Percentiles rank a stretch among this genome's conserved stretches.
These are phyloP conservation scores for Bolborhynchus lineola DNA, from an alignment of 2,113 vertebrate genomes.

Conservation along the genomic window DNA sequence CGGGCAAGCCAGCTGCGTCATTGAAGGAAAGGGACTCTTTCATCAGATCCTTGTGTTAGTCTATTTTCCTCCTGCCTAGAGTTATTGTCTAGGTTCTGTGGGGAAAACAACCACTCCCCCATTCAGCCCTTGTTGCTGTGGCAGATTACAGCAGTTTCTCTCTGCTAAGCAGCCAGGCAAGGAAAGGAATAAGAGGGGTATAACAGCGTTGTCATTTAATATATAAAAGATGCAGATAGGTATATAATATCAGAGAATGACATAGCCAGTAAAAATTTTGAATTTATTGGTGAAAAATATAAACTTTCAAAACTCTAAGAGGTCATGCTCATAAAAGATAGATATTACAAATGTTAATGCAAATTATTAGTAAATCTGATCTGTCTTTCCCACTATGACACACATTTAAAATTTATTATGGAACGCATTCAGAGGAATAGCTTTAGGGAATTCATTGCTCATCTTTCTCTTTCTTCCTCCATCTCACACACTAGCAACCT, in stretches of 20 bases:
- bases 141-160: slow-evolving; percentile 20
- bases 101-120: background rate
- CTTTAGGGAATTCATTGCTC: slow-evolving; percentile 63
- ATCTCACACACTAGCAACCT: slow-evolving; percentile 60
- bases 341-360: slow-evolving; percentile 53
- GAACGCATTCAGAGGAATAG: slow-evolving; percentile 49
- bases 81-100: slow-evolving; percentile 38
- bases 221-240: slow-evolving; percentile 11
- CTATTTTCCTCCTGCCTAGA: slow-evolving; percentile 24
- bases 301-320: slow-evolving; percentile 29
- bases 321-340: slow-evolving; percentile 14
- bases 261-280: background rate
- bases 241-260: background rate
- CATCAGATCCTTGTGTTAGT: slow-evolving; percentile 19
- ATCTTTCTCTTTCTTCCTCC: slow-evolving; percentile 59
- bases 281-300: background rate
- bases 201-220: background rate
- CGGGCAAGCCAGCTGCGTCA: background rate
- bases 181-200: background rate
- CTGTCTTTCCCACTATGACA: slow-evolving; percentile 12
- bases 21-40: slow-evolving; percentile 5
- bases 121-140: background rate
- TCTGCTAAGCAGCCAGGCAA: slow-evolving; percentile 20
- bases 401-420: slow-evolving; percentile 60
- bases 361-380: slow-evolving; percentile 67